Conservation (phyloP, 2,113 vertebrate genomes). For the Malurus alboscapulatus region DNA sequence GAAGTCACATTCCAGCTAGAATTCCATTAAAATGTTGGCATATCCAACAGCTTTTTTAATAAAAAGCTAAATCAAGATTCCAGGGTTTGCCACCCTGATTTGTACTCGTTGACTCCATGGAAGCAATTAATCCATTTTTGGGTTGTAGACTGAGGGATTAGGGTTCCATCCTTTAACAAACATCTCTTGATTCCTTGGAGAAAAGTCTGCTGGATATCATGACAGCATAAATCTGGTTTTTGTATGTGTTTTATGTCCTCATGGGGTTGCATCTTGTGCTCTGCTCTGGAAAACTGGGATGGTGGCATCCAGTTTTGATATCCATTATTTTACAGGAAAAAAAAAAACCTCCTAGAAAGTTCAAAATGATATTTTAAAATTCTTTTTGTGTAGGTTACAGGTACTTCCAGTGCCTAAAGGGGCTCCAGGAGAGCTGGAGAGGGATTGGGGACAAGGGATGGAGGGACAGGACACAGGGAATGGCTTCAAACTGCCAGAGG, state of each 20-base stretch:
- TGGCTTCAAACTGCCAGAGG: too few relatives aligned
- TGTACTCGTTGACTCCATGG: not conserved
- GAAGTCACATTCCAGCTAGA: not conserved
- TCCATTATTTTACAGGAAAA: too few relatives aligned
- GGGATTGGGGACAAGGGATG: too few relatives aligned
- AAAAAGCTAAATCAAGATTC: not conserved
- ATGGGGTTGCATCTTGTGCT: not conserved
- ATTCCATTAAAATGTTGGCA: not conserved
- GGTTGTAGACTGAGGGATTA: not conserved
- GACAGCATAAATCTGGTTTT: rapidly evolving
- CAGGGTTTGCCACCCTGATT: not conserved
- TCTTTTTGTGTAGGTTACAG: too few relatives aligned
- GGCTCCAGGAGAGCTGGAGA: too few relatives aligned
- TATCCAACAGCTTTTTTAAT: not conserved
- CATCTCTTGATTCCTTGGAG: not conserved
- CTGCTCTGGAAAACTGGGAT: not conserved
- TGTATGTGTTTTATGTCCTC: not conserved
- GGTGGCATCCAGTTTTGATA: too few relatives aligned
- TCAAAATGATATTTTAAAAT: too few relatives aligned
- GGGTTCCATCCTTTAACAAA: not conserved
- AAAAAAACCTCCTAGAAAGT: too few relatives aligned
- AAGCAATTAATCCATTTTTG: not conserved
- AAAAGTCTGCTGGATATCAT: rapidly evolving
- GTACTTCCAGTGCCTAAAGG: too few relatives aligned
- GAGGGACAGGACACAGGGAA: too few relatives aligned